Evolutionary conservation across 2,113 vertebrate species (phyloP).

Genomic region (Epinephelus lanceolatus): DNA sequence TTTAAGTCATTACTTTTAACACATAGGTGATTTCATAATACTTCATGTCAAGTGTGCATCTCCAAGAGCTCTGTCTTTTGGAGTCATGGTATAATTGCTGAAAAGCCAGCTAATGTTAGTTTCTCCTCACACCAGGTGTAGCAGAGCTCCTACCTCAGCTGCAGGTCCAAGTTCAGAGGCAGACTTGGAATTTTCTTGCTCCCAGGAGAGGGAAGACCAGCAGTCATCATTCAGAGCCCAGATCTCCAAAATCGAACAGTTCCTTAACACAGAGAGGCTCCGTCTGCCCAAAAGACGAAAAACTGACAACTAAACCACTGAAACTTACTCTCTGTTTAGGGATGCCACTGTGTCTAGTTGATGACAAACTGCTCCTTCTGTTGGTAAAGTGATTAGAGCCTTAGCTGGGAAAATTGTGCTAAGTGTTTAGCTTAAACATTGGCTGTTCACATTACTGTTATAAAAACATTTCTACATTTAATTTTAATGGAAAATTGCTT

Average conservation of each 20-base stretch:
- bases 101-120: neutral
- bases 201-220: conserved; percentile 64
- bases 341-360: neutral
- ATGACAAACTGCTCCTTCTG: neutral
- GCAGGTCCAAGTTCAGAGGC: conserved; percentile 11
- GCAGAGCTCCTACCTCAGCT: conserved; percentile 21
- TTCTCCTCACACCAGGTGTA: conserved; percentile 24
- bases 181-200: conserved; percentile 23
- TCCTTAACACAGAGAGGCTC: conserved; percentile 71
- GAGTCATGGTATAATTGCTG: neutral
- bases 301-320: conserved; percentile 37
- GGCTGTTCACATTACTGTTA: conserved; percentile 7
- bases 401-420: neutral
- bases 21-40: neutral
- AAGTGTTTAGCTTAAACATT: neutral
- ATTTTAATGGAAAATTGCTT: neutral
- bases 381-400: neutral
- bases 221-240: conserved; percentile 76
- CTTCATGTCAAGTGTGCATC: neutral
- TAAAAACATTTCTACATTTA: neutral
- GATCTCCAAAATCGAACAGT: conserved; percentile 79
- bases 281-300: conserved; percentile 69
- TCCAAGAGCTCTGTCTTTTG: neutral
- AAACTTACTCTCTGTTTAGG: neutral
- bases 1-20: neutral